Percentiles rank a stretch among this genome's conserved stretches.
phyloP scores from a whole-genome alignment of 2,888 invertebrate genomes.

The Lysandra coridon region DNA sequence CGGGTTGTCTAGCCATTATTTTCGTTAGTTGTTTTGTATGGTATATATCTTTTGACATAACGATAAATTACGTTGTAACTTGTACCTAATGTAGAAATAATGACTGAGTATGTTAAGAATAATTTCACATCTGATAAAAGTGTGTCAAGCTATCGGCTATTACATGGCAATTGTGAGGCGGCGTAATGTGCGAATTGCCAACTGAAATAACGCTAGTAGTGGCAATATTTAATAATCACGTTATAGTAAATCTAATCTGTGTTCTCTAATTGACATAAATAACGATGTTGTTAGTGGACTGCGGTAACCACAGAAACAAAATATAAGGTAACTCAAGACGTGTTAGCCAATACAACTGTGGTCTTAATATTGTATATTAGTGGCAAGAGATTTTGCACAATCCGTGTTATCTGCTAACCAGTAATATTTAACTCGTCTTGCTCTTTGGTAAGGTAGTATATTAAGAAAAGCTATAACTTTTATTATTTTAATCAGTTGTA shows the following conservation, averaged over 20 bases:
- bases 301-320: neutral
- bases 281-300: neutral
- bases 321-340: neutral
- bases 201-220: neutral
- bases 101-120: neutral
- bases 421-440: neutral
- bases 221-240: neutral
- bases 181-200: neutral
- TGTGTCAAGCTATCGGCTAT: neutral
- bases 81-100: neutral
- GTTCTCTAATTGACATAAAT: slow-evolving; percentile 7
- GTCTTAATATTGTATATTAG: slow-evolving; percentile 1
- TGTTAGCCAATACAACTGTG: neutral
- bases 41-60: neutral
- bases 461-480: no score
- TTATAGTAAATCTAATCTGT: neutral
- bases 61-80: neutral
- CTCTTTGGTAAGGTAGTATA: no score
- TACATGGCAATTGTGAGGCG: neutral
- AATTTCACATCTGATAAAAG: neutral
- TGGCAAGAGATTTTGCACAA: neutral
- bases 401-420: neutral
- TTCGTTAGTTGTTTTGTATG: no score
- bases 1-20: no score
- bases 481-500: no score